A percentile compares a stretch with the other conserved stretches of the same genome.
Conservation (phyloP, 2,797 vertebrate species). For the Myioborus melanocephalus region DNA sequence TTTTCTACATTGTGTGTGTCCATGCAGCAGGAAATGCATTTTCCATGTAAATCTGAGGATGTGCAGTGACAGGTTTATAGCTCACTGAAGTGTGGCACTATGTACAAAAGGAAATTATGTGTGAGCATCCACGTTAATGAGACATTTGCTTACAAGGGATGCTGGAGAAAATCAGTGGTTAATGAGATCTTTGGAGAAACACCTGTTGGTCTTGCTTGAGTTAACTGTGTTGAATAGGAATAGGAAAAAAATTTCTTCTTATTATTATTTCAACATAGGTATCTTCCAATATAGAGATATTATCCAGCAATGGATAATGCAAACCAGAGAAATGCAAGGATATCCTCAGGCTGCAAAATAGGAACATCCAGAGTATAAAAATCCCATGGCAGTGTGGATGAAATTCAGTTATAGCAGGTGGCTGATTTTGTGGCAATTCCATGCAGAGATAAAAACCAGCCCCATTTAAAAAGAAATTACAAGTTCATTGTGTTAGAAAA, state of each 20-base stretch:
- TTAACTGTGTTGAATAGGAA: not conserved
- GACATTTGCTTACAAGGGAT: slow-evolving; percentile 18
- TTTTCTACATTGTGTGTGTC: not conserved
- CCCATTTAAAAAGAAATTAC: not conserved
- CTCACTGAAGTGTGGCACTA: not conserved
- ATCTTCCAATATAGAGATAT: not conserved
- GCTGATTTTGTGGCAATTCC: not conserved
- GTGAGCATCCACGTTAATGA: not conserved
- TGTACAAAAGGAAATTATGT: not conserved
- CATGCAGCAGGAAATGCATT: not conserved
- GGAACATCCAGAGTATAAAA: not conserved
- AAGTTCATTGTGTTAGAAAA: not conserved
- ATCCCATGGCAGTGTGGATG: not conserved
- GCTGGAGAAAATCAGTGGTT: not conserved
- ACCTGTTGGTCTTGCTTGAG: not conserved
- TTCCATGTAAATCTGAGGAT: not conserved
- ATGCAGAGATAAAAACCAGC: not conserved
- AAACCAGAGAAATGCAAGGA: not conserved
- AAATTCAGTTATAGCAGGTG: not conserved
- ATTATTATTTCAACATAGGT: not conserved
- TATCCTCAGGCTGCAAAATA: not conserved
- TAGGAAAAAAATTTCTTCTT: not conserved
- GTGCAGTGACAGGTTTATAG: not conserved
- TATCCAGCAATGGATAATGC: not conserved
- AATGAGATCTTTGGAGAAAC: not conserved